Evolutionary conservation across 2,113 vertebrate species (phyloP).

Genomic region (Phyllostomus hastatus): DNA sequence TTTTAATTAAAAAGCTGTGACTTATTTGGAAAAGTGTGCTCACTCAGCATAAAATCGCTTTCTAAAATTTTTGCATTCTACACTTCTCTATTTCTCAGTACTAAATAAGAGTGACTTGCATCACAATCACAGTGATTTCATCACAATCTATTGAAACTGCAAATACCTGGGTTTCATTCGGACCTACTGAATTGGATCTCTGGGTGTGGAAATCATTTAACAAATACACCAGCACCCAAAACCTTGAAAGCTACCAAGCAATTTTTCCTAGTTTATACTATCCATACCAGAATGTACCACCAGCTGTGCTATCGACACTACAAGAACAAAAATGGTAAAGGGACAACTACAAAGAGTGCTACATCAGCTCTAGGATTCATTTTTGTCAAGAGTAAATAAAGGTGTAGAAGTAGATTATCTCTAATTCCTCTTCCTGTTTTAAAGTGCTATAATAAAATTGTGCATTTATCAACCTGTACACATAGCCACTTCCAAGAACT

Average conservation of each 20-base stretch:
- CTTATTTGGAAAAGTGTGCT: not conserved
- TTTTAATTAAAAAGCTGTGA: not conserved
- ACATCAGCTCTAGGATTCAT: not conserved
- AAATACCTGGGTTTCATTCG: not conserved
- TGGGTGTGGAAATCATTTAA: not conserved
- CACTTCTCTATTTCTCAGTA: not conserved
- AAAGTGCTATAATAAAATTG: not conserved
- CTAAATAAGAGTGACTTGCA: not conserved
- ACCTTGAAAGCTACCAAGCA: not conserved
- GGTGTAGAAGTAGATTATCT: not conserved
- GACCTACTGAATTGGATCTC: not conserved
- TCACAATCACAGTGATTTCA: not conserved
- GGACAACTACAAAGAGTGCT: not conserved
- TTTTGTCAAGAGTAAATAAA: not conserved
- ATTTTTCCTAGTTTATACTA: not conserved
- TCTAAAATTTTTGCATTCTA: not conserved
- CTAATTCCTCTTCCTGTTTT: not conserved
- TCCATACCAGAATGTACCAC: not conserved
- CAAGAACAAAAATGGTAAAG: not conserved
- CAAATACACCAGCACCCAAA: not conserved
- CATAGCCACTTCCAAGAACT: constrained; percentile 1
- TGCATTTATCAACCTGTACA: not conserved
- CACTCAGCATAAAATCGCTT: not conserved
- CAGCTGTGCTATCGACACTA: not conserved
- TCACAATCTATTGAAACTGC: not conserved